Evolutionary conservation across 2,113 vertebrate species (phyloP), one percentile per base, ranked within the genome.

Genomic region (Nycticebus coucang): DNA sequence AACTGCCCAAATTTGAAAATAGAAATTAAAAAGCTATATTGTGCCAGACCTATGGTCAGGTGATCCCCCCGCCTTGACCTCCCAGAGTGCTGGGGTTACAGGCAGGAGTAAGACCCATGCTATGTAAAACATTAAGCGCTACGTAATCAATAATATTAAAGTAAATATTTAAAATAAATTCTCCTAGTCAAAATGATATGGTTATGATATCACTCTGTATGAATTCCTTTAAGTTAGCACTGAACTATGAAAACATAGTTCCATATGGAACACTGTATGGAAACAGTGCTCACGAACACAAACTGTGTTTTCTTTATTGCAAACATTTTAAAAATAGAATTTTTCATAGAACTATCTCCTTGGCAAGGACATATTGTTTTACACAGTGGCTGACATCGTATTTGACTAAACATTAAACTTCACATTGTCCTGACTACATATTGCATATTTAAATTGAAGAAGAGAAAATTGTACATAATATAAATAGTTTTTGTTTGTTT

Each of bases 291-390:
- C 71, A 88, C 64, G 5, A 87, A 74, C 41, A 89, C 15, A 95
- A 87, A 41, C 7, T 88, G 24, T 55, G 10, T 50, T 57, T 89
- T 53, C 79, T 85, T 33, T 2, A 82, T 86, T 0, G 19, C 30
- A 14, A 3, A 64, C 3, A 69, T 3, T 41, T 78, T 72, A 74
- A 83, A 87, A 41, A 62, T 59, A 78, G 24, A 85, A 60, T 41
- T 95, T 93, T 50, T 60, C 82, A 50, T 78, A 89, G 87, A 97
- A 62, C 33, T 77, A 37, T 89, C 28, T 93, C 26, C 50, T 86
- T 79, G 11, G 12, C 24, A 62, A 86, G 24, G 21, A 28, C 8
- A 64, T 69, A 50, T 9, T 50, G 7, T 50, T 50, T 81, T 81
- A 87, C 79, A 86, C 53, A 72, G 41, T 72, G 41, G 2, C 66